Evolutionary conservation across 2,888 invertebrate genomes (phyloP), one percentile per base, ranked within the genome.

Genomic region (Acleris holmiana): DNA sequence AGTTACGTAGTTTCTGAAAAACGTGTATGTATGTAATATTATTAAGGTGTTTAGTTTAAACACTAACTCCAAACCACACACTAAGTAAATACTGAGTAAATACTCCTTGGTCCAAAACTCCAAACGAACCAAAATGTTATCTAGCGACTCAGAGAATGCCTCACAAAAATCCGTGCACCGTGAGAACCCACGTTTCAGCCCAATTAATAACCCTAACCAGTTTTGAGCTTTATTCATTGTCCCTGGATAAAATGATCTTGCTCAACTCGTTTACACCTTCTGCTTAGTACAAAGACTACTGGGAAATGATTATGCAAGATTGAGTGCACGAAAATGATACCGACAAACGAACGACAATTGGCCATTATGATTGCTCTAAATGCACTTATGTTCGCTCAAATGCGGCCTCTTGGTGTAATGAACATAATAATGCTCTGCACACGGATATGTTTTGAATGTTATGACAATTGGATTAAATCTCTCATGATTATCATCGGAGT

Each of bases 181-280:
- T 88, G 87, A 79, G 87, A 87, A 86, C 73, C 65, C 66, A 29
- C 66, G 63, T 79, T 83, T 81, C 76, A 72, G 74, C 74, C 80
- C 77, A 84, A 87, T 87, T 86, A 86, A 85, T 82, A 66, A 76
- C 74, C 74, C 74, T 66, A 76, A 79, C 83, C 76, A 72, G 65
- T 60, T 60, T 50, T 55, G 29, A 55, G 72, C 85, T 84, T 86
- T 85, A 83, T 84, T 84, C 75, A 73, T 77, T 79, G 77, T 76
- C 66, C 69, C 46, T 49, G 72, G 75, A 73, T 75, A 72, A 77
- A 77, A 74, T 76, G 71, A 69, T 69, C 70, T 67, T 60, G 66
- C 61, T 57, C 66, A 72, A 69, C 69, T 62, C 35, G 64, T 67
- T 67, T 61, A 64, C 40, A 59, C 64, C 54, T 60, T 58, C 57